phyloP scores from a whole-genome alignment of 2,113 vertebrate genomes.

The Procavia capensis region DNA sequence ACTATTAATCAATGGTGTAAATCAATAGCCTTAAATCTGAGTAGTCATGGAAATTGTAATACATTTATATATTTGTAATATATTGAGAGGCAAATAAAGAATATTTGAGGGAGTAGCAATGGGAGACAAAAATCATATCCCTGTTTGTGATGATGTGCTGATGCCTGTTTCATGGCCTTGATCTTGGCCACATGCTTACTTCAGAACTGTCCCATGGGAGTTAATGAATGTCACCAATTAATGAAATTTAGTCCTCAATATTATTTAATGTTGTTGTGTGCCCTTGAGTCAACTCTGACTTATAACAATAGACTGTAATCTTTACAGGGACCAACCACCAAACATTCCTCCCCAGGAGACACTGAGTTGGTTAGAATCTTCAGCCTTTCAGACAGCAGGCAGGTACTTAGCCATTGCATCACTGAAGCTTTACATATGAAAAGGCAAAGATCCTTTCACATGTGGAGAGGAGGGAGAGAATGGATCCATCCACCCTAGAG shows the following conservation, averaged over 20 bases:
- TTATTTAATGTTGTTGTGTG: neutral
- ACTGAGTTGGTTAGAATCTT: neutral
- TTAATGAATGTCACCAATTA: neutral
- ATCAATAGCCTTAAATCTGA: neutral
- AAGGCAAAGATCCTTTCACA: neutral
- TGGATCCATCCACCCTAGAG: fast-evolving
- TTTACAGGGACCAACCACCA: neutral
- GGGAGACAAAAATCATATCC: neutral
- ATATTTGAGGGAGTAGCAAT: neutral
- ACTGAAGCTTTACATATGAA: neutral
- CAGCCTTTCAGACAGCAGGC: neutral
- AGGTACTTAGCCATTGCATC: neutral
- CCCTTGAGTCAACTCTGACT: neutral
- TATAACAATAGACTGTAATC: neutral
- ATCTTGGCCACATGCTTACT: neutral
- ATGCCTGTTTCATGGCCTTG: neutral
- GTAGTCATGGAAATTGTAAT: slow-evolving; percentile 27
- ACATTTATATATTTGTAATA: too few species aligned
- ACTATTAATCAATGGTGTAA: neutral
- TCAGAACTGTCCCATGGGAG: neutral
- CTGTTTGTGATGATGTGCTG: neutral
- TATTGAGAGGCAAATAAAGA: neutral
- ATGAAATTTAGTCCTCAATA: neutral
- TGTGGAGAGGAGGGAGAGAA: neutral
- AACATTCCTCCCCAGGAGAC: neutral